A percentile compares a stretch with the other conserved stretches of the same genome.
phyloP scores from a whole-genome alignment of 2,113 vertebrate species.

The Megaceryle torquata region DNA sequence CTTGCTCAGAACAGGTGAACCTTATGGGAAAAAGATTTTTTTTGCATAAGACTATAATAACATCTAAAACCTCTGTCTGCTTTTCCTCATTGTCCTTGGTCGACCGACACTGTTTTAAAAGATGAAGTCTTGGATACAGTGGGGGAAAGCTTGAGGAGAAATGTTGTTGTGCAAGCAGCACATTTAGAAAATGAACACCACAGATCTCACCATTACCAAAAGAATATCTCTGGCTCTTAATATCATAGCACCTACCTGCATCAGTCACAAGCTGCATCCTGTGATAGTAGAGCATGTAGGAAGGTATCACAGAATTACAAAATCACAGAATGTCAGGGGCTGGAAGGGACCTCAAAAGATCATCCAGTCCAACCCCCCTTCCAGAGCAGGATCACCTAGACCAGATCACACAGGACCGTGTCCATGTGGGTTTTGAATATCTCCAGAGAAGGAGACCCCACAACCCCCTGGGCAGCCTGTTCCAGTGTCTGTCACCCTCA shows the following conservation, averaged over 20 bases:
- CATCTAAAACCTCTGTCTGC: neutral
- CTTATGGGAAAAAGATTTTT: neutral
- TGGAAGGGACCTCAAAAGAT: no score
- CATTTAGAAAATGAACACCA: neutral
- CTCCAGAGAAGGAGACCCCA: no score
- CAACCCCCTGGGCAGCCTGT: no score
- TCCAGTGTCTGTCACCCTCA: no score
- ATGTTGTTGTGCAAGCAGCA: neutral
- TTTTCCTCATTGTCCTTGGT: neutral
- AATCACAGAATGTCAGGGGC: no score
- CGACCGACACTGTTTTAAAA: neutral
- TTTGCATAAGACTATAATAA: neutral
- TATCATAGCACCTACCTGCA: neutral
- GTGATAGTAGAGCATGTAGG: neutral
- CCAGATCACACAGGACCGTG: no score
- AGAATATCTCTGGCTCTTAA: neutral
- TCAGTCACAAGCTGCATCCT: neutral
- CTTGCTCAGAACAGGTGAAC: neutral
- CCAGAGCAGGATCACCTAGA: no score
- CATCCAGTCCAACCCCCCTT: no score
- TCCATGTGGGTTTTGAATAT: no score
- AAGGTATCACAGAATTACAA: neutral
- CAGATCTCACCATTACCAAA: neutral
- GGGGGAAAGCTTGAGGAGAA: neutral
- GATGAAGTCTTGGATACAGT: neutral